Evolutionary conservation across 2,888 invertebrate genomes (phyloP).

Genomic region (Drosophila flavopinicola): DNA sequence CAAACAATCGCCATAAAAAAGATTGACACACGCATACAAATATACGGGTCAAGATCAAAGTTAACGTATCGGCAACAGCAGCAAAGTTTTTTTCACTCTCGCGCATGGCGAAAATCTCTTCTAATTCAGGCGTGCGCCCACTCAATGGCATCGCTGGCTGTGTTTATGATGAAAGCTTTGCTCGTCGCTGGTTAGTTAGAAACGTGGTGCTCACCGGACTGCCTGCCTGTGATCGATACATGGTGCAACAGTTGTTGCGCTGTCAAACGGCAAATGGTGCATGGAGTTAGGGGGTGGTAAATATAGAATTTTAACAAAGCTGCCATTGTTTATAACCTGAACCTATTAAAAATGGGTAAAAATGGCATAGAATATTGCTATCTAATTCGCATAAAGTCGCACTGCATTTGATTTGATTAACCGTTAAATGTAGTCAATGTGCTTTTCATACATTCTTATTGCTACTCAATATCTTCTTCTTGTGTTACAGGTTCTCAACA

Average conservation of each 20-base stretch:
- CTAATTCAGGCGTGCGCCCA: constrained; percentile 44
- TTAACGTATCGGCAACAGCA: constrained; percentile 52
- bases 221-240: constrained; percentile 25
- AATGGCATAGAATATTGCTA: too few relatives aligned
- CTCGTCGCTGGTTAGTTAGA: constrained; percentile 15
- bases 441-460: background rate
- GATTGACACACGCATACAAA: constrained; percentile 43
- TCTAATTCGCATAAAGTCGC: too few relatives aligned
- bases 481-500: constrained; percentile 60
- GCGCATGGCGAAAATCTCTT: constrained; percentile 54
- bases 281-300: constrained; percentile 11
- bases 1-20: constrained; percentile 53
- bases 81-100: constrained; percentile 25
- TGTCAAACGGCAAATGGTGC: background rate
- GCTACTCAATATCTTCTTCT: constrained; percentile 16
- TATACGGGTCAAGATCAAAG: constrained; percentile 67
- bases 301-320: constrained; percentile 1
- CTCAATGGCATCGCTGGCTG: constrained; percentile 25
- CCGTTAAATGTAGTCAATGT: background rate
- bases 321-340: background rate
- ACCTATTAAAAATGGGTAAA: too few relatives aligned
- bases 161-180: constrained; percentile 21
- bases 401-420: background rate
- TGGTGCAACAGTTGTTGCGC: constrained; percentile 2
- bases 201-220: constrained; percentile 29